Evolutionary conservation across 2,888 invertebrate genomes (phyloP).

Genomic region (Mythimna pallens): DNA sequence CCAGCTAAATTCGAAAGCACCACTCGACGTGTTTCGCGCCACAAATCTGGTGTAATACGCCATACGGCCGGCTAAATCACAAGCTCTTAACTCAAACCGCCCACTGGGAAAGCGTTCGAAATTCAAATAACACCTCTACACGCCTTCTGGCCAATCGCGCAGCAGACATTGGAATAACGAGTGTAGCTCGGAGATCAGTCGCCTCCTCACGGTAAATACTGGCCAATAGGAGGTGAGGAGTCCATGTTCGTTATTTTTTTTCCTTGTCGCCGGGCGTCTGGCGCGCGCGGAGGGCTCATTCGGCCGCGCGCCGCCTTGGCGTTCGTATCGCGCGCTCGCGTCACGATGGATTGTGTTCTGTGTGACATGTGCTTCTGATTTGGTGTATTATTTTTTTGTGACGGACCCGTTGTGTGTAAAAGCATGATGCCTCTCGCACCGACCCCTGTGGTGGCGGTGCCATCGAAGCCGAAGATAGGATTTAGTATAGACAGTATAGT

Average conservation of each 20-base stretch:
- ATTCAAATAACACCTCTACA: constrained; percentile 84
- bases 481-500: constrained; percentile 98
- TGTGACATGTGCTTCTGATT: constrained; percentile 88
- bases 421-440: constrained; percentile 99
- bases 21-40: constrained; percentile 69
- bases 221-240: constrained; percentile 81
- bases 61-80: constrained; percentile 85
- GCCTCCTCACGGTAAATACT: constrained; percentile 76
- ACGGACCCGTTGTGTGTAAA: constrained; percentile 84
- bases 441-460: constrained; percentile 97
- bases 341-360: constrained; percentile 88
- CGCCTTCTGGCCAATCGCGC: constrained; percentile 77
- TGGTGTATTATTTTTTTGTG: constrained; percentile 82
- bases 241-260: constrained; percentile 86
- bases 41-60: constrained; percentile 79
- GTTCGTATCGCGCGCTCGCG: constrained; percentile 87
- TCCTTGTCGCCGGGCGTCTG: constrained; percentile 76
- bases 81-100: constrained; percentile 82
- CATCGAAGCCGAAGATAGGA: constrained; percentile 97
- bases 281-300: constrained; percentile 80
- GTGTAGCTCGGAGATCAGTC: constrained; percentile 72
- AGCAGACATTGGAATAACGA: constrained; percentile 78
- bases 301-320: constrained; percentile 89
- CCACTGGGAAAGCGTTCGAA: constrained; percentile 85
- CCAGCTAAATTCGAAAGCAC: constrained; percentile 82